A percentile compares a stretch with the other conserved stretches of the same genome.
phyloP scores from a whole-genome alignment of 2,888 invertebrate species.

The Smittia sp. region DNA sequence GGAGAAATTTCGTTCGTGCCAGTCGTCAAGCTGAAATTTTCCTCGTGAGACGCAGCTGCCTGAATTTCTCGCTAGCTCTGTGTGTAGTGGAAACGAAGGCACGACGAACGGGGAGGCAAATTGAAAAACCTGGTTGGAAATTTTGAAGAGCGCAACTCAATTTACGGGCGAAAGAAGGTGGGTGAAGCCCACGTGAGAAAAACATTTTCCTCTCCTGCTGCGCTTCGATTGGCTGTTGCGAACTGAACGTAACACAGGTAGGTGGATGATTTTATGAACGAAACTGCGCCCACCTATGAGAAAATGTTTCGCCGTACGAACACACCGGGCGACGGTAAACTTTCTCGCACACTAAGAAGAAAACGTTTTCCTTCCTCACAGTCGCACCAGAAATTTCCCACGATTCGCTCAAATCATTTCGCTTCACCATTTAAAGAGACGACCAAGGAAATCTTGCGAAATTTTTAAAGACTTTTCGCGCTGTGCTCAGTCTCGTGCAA shows the following conservation, averaged over 20 bases:
- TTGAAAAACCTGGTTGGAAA: slow-evolving; percentile 32
- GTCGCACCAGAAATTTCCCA: slow-evolving; percentile 1
- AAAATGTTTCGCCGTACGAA: slow-evolving; percentile 32
- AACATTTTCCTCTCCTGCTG: slow-evolving; percentile 23
- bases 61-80: neutral
- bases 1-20: neutral
- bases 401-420: neutral
- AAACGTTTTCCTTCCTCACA: neutral
- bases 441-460: neutral
- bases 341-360: slow-evolving; percentile 15
- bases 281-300: slow-evolving; percentile 40
- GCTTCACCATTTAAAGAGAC: neutral
- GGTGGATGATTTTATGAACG: slow-evolving; percentile 39
- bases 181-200: slow-evolving; percentile 35
- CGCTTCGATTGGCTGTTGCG: slow-evolving; percentile 29
- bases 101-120: slow-evolving; percentile 29
- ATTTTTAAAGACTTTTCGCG: slow-evolving; percentile 18
- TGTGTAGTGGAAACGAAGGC: slow-evolving; percentile 7
- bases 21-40: neutral
- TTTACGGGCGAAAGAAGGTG: slow-evolving; percentile 35
- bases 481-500: neutral
- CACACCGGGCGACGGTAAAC: slow-evolving; percentile 2
- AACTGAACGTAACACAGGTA: slow-evolving; percentile 34
- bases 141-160: slow-evolving; percentile 39
- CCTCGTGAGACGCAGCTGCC: slow-evolving; percentile 20